These are phyloP conservation scores for Zootoca vivipara DNA, from an alignment of 2,113 vertebrate genomes.

Conservation along the genomic window DNA sequence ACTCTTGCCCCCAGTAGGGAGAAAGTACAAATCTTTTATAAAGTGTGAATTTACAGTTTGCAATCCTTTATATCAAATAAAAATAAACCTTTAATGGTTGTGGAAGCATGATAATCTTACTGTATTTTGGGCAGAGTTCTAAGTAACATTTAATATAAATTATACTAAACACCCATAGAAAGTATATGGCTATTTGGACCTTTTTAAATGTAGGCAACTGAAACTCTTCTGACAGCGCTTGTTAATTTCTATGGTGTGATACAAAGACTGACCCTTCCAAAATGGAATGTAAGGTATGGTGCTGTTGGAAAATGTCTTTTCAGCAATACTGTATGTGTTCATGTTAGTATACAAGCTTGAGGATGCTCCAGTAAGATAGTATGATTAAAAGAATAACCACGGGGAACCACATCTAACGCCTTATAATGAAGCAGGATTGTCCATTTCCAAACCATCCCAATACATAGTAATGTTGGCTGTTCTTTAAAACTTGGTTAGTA, in stretches of 20 bases:
- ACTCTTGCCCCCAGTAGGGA: neutral
- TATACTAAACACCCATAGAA: constrained; percentile 10
- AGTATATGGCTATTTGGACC: neutral
- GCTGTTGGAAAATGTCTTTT: constrained; percentile 39
- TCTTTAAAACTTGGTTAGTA: neutral
- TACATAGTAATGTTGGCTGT: neutral
- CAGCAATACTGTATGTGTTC: neutral
- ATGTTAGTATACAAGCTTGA: neutral
- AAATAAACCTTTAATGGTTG: neutral
- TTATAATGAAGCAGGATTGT: neutral
- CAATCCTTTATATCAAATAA: neutral
- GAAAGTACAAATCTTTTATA: neutral
- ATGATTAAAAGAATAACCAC: neutral
- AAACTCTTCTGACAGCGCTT: neutral
- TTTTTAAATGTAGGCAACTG: neutral
- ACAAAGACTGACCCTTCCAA: constrained; percentile 27
- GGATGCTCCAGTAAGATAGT: neutral
- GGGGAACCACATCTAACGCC: neutral
- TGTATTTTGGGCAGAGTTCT: accelerated
- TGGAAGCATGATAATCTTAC: neutral
- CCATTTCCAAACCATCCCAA: neutral
- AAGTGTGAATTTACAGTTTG: neutral
- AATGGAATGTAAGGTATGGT: constrained; percentile 42
- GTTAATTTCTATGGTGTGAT: neutral
- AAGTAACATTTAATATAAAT: constrained; percentile 32